Base-by-base conservation (phyloP, 2,797 vertebrate species). In the Poeciliopsis gracilis region DNA sequence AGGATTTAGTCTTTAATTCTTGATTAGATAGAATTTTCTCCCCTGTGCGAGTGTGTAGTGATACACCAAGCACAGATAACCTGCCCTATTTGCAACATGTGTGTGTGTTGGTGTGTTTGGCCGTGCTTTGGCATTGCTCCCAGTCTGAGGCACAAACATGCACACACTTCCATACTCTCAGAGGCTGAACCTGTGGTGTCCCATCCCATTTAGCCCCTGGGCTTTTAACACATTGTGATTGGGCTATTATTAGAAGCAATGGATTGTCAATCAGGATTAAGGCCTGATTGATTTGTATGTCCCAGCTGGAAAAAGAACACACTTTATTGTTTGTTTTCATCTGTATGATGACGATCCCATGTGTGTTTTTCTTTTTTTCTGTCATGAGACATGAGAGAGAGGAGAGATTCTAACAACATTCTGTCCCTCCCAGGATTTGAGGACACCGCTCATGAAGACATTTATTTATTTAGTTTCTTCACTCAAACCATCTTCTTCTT, bases 1-100 rank as follows among this genome's bases (percentile, higher is more conserved):
- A 95, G 95, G 95, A 96, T 96, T 96, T 96, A 92, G 82, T 92
- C 91, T 94, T 94, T 95, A 95, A 96, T 94, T 95, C 95, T 95
- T 95, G 95, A 96, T 96, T 95, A 96, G 93, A 96, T 93, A 88
- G 93, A 96, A 95, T 94, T 94, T 92, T 93, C 91, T 95, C 89
- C 88, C 87, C 90, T 90, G 89, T 89, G 89, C 84, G 78, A 82
- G 79, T 91, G 88, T 88, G 45, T 84, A 84, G 82, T 87, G 92
- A 90, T 93, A 92, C 89, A 87, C 88, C 72, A 83, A 80, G 87
- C 90, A 83, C 84, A 90, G 88, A 91, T 87, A 91, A 93, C 91
- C 91, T 92, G 81, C 47, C 80, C 79, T 82, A 23, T 75, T 84
- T 61, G 77, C 43, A 71, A 75, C 75, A 78, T 71, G 69, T 75